A percentile compares a stretch with the other conserved stretches of the same genome.
Evolutionary conservation across 2,797 vertebrate genomes (phyloP).

Genomic region (Anableps anableps): DNA sequence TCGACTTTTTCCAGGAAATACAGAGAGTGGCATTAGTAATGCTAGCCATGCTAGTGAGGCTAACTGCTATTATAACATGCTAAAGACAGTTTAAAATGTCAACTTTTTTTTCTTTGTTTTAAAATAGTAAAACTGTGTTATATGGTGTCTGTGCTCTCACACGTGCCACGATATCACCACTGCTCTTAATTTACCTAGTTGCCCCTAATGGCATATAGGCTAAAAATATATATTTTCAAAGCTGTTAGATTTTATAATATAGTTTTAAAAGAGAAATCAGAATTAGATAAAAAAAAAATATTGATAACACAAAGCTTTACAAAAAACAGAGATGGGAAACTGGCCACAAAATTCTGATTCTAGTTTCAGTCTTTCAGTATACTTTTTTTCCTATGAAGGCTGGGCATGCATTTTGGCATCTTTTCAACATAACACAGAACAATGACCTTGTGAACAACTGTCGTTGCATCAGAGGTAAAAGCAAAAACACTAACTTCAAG

Average conservation of each 20-base stretch:
- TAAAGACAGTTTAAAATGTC: not conserved
- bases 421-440: not conserved
- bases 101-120: not conserved
- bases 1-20: not conserved
- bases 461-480: not conserved
- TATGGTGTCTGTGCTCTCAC: not conserved
- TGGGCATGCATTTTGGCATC: not conserved
- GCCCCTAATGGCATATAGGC: not conserved
- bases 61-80: not conserved
- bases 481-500: not conserved
- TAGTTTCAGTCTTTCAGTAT: not conserved
- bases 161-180: not conserved
- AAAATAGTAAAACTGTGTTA: not conserved
- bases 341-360: not conserved
- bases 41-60: not conserved
- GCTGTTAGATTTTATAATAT: not conserved
- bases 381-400: not conserved
- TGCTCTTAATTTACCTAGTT: not conserved
- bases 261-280: not conserved
- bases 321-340: not conserved
- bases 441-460: slow-evolving; percentile 14
- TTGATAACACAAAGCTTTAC: not conserved
- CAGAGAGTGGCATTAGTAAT: not conserved
- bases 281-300: not conserved
- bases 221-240: not conserved